phyloP scores from a whole-genome alignment of 2,888 invertebrate species.

The Eudasyphora cyanicolor region DNA sequence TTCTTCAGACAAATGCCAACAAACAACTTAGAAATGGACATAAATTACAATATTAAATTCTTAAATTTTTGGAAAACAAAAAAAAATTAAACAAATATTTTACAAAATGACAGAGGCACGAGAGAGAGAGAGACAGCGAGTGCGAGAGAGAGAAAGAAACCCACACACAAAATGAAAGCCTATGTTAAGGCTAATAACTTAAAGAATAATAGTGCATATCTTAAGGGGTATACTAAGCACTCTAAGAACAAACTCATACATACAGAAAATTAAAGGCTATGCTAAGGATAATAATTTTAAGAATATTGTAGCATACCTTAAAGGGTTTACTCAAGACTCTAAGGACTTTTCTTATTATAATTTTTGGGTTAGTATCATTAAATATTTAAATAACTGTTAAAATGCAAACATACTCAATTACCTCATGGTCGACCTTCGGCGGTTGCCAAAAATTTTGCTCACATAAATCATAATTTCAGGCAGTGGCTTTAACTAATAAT shows the following conservation, averaged over 20 bases:
- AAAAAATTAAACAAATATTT: conserved; percentile 26
- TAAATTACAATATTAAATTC: conserved; percentile 19
- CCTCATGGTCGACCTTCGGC: no score
- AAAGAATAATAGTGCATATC: neutral
- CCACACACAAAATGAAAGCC: neutral
- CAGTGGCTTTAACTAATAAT: conserved; percentile 3
- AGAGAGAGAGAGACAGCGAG: neutral
- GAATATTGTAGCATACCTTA: neutral
- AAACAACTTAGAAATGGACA: conserved; percentile 1
- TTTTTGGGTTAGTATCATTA: no score
- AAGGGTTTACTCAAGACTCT: neutral
- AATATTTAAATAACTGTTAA: neutral
- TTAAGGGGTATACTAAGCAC: neutral
- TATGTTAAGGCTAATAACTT: neutral
- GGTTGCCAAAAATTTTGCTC: conserved; percentile 13
- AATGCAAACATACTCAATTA: conserved; percentile 12
- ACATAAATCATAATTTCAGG: conserved; percentile 38
- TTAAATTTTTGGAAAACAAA: neutral
- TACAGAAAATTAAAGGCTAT: neutral
- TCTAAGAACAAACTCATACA: neutral
- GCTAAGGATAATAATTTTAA: neutral
- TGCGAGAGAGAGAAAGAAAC: neutral
- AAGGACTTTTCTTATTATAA: no score
- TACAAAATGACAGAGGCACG: no score
- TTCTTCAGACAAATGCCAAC: neutral